These are phyloP conservation scores for Clivina fossor DNA, from an alignment of 2,888 invertebrate genomes.

Conservation along the genomic window DNA sequence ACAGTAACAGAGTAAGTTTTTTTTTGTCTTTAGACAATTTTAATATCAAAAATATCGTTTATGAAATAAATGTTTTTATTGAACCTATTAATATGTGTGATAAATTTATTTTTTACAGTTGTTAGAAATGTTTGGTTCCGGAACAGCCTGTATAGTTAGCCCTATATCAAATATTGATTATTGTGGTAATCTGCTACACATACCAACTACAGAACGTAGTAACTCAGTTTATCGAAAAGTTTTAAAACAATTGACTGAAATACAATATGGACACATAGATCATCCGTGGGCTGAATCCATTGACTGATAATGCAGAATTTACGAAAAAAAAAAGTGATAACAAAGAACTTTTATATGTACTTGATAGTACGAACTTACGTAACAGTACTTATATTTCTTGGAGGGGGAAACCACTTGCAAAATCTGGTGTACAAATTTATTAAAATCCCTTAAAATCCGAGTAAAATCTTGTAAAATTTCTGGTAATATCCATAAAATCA, in stretches of 20 bases:
- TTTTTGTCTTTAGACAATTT: background rate
- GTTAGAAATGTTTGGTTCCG: slow-evolving; percentile 95
- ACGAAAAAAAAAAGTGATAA: no score
- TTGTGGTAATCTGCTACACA: slow-evolving; percentile 63
- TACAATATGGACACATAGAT: slow-evolving; percentile 84
- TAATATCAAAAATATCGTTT: background rate
- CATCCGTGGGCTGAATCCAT: slow-evolving; percentile 78
- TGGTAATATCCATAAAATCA: no score
- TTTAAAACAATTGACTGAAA: slow-evolving; percentile 76
- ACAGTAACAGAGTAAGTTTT: slow-evolving; percentile 77
- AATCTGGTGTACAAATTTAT: no score
- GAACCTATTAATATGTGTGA: background rate
- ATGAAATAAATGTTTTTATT: background rate
- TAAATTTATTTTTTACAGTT: slow-evolving; percentile 62
- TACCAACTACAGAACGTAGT: slow-evolving; percentile 75
- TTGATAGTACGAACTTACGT: slow-evolving; percentile 10
- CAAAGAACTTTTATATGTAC: no score
- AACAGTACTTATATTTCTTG: no score
- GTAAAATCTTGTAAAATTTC: no score
- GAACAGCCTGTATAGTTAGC: slow-evolving; percentile 94
- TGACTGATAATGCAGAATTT: slow-evolving; percentile 51
- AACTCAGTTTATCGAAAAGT: slow-evolving; percentile 74
- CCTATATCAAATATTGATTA: slow-evolving; percentile 88
- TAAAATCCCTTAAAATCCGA: no score
- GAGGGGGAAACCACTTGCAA: no score